Evolutionary conservation across 2,888 invertebrate genomes (phyloP), one percentile per base, ranked within the genome.

Genomic region (Cylloceria caligata): DNA sequence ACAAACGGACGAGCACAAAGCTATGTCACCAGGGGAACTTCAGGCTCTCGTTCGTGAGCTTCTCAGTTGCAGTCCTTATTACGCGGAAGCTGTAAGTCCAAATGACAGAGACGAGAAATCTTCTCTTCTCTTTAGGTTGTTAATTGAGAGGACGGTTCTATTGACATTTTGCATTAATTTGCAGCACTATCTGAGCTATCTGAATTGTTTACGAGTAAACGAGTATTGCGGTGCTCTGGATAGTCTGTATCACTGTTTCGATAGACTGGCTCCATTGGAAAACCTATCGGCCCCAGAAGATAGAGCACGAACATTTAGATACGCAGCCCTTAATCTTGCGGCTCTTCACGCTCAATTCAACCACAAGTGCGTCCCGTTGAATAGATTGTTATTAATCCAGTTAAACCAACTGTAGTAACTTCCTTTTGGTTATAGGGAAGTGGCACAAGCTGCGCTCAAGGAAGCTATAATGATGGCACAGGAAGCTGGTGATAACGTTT

Each of bases 311-410:
- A 96, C 96, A 52, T 97, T 96, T 89, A 94, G 98, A 89, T 98
- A 97, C 91, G 98, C 98, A 5, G 97, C 98, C 19, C 94, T 98
- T n/a, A 98, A 98, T 92, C 94, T 98, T 84, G 98, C 98, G 0
- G 96, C 97, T 24, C 94, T 98, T 88, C 97, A 98, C 92, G 96
- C 97, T 62, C 96, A 97, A 87, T 98, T 98, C 92, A 96, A 96
- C 67, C 96, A 97, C 90, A 96, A 95, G 97, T 97, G 93, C 90
- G 93, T 87, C 55, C 52, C 62, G 13, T 82, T 73, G 34, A 36
- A 57, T 6, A 7, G 7, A 2, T 3, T 1, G 21, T 0, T 21
- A 21, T 19, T 47, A 39, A 62, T 36, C 7, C 16, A 16, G 19
- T 13, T 16, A 9, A 57, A 19, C 9, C 2, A 36, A 3, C 9